phyloP scores from a whole-genome alignment of 2,113 vertebrate species.

The Hystrix brachyura region DNA sequence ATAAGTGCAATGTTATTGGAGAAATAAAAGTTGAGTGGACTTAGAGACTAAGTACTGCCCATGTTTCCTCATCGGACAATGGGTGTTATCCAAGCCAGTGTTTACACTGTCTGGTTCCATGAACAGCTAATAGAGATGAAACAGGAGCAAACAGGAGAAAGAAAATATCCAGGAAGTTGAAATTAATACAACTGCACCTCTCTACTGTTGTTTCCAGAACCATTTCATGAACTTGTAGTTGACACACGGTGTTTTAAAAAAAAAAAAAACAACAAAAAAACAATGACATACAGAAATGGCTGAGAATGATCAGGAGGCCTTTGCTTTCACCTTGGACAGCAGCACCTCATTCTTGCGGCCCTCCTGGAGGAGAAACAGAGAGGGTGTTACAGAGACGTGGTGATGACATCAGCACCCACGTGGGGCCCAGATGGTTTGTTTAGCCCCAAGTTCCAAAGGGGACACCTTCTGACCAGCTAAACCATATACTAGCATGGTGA shows the following conservation, averaged over 20 bases:
- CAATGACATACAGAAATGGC: conserved; percentile 44
- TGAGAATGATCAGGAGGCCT: conserved; percentile 86
- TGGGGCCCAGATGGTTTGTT: neutral
- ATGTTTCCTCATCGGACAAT: neutral
- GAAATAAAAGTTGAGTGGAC: neutral
- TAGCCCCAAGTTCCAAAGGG: neutral
- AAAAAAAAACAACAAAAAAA: neutral
- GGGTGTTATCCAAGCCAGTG: neutral
- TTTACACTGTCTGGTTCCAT: neutral
- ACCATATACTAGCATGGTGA: fast-evolving
- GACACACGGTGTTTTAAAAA: neutral
- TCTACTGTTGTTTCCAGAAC: conserved; percentile 67
- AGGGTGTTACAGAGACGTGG: neutral
- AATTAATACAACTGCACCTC: conserved; percentile 70
- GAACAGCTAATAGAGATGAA: conserved; percentile 65
- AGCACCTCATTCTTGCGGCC: conserved; percentile 97
- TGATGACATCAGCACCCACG: fast-evolving
- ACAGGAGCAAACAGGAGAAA: conserved; percentile 73
- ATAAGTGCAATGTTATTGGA: conserved; percentile 54
- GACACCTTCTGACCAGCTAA: neutral
- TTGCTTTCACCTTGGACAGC: conserved; percentile 93
- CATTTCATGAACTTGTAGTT: conserved; percentile 76
- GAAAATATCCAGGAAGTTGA: conserved; percentile 71
- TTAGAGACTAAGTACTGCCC: neutral
- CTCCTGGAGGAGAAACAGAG: conserved; percentile 89